These are phyloP conservation scores for Drosophila pseudoananassae DNA, from an alignment of 1,140 invertebrate species.

Conservation along the genomic window DNA sequence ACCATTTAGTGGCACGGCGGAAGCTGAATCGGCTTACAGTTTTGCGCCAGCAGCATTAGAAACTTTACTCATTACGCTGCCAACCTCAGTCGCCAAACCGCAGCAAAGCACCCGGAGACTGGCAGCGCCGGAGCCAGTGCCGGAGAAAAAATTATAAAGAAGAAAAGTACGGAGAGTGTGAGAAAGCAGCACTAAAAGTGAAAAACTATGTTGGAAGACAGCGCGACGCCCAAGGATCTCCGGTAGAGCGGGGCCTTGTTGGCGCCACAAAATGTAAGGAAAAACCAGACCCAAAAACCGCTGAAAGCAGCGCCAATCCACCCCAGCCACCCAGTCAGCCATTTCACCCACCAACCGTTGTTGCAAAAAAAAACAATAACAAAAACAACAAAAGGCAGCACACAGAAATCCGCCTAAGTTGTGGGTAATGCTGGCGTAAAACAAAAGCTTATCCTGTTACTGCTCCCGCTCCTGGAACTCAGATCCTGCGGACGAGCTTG, in stretches of 20 bases:
- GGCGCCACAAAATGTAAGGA: constrained; percentile 44
- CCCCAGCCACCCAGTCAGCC: constrained; percentile 1
- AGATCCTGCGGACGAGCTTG: constrained; percentile 6
- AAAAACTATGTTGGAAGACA: constrained; percentile 75
- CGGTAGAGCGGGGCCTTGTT: constrained; percentile 2
- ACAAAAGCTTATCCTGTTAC: constrained; percentile 82
- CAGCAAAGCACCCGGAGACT: constrained; percentile 50
- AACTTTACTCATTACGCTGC: constrained; percentile 80
- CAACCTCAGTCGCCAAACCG: constrained; percentile 69
- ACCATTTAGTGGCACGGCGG: constrained; percentile 57
- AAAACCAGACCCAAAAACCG: constrained; percentile 47
- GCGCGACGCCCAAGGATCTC: constrained; percentile 22
- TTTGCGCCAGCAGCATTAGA: constrained; percentile 75
- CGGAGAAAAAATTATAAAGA: constrained; percentile 27
- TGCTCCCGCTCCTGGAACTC: constrained; percentile 11
- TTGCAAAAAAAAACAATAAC: constrained; percentile 13
- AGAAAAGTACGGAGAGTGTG: constrained; percentile 14
- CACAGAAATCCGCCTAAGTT: constrained; percentile 76
- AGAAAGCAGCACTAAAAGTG: constrained; percentile 68
- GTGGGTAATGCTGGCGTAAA: constrained; percentile 80
- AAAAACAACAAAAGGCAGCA: constrained; percentile 39
- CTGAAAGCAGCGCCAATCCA: constrained; percentile 54
- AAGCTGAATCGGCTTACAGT: constrained; percentile 59
- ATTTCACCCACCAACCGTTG: background rate
- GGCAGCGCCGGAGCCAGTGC: background rate